phyloP scores from a whole-genome alignment of 2,113 vertebrate species.

The Dasyurus viverrinus region DNA sequence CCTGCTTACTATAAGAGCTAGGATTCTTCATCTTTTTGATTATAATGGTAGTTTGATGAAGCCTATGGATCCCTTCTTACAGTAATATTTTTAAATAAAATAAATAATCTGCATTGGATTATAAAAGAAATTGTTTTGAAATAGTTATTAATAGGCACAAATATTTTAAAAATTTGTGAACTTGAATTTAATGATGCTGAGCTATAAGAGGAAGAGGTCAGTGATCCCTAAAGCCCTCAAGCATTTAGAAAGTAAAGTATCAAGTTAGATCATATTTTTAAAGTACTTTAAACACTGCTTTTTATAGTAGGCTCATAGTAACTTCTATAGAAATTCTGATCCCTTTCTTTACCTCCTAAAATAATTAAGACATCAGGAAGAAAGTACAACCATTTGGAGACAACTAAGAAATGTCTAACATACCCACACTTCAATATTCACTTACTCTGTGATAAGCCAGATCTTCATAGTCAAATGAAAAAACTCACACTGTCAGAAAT shows the following conservation, averaged over 20 bases:
- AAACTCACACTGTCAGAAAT: not conserved
- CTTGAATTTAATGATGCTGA: not conserved
- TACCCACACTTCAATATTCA: not conserved
- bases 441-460: not conserved
- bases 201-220: not conserved
- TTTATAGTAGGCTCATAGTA: not conserved
- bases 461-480: not conserved
- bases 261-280: not conserved
- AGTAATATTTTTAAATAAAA: not conserved
- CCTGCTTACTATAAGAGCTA: not conserved
- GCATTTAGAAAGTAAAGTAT: not conserved
- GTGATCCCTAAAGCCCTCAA: not conserved
- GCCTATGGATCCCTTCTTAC: not conserved
- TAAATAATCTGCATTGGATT: not conserved
- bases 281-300: not conserved
- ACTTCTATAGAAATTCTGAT: not conserved
- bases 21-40: too few relatives aligned
- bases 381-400: not conserved
- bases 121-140: not conserved
- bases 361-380: not conserved
- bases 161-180: not conserved
- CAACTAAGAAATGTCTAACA: not conserved
- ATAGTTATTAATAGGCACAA: not conserved
- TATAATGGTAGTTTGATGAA: not conserved
- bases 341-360: not conserved